phyloP scores from a whole-genome alignment of 1,140 invertebrate species.

The Gryllus bimaculatus region DNA sequence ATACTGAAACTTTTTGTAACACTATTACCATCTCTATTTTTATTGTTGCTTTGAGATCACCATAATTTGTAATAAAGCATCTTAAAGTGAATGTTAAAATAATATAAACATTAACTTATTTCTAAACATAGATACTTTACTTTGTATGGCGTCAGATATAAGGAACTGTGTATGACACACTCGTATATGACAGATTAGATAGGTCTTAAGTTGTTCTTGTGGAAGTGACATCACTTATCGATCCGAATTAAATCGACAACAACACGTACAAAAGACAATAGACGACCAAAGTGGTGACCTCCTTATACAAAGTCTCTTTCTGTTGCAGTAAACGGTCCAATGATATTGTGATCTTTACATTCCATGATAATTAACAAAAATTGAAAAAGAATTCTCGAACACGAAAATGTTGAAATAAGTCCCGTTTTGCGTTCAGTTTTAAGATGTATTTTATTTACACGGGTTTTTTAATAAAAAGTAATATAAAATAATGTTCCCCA shows the following conservation, averaged over 20 bases:
- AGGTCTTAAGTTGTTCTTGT: background rate
- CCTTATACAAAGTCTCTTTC: background rate
- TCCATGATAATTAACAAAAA: too few species aligned
- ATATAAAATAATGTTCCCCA: too few species aligned
- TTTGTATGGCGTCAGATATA: too few species aligned
- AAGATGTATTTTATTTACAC: too few species aligned
- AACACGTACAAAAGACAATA: background rate
- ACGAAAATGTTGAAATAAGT: too few species aligned
- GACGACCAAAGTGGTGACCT: background rate
- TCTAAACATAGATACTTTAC: too few species aligned
- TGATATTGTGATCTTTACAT: too few species aligned
- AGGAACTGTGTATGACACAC: too few species aligned
- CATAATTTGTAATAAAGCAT: background rate
- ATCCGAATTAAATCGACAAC: background rate
- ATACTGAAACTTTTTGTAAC: background rate
- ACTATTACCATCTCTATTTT: background rate
- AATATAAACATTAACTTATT: background rate
- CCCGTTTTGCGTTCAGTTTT: too few species aligned
- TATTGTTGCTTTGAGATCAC: background rate
- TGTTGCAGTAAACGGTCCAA: background rate
- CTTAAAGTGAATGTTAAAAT: background rate
- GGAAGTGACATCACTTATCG: background rate
- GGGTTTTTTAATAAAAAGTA: too few species aligned
- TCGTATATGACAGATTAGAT: too few species aligned
- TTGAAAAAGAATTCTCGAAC: too few species aligned